A percentile compares a stretch with the other conserved stretches of the same genome.
Evolutionary conservation across 2,888 invertebrate species (phyloP).

Genomic region (Callinectes sapidus): DNA sequence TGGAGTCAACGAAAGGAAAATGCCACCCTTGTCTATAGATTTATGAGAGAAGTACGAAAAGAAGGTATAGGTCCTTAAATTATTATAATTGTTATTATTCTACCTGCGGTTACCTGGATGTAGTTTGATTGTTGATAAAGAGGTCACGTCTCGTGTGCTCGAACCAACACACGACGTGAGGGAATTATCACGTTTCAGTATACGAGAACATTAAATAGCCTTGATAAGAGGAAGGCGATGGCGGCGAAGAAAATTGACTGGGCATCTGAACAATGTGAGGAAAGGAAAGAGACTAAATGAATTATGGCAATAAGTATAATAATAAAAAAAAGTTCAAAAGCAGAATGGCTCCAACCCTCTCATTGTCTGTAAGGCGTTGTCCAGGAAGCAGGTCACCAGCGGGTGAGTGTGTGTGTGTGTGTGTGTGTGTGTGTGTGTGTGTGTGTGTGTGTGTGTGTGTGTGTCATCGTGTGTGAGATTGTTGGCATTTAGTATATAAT

Average conservation of each 20-base stretch:
- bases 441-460: conserved; percentile 65
- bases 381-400: not conserved
- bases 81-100: no score
- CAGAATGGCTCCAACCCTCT: not conserved
- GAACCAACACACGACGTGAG: not conserved
- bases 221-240: not conserved
- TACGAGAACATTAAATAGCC: not conserved
- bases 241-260: not conserved
- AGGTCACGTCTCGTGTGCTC: not conserved
- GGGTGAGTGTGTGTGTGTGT: conserved; percentile 4
- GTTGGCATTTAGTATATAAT: no score
- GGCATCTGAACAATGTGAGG: not conserved
- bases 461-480: conserved; percentile 50
- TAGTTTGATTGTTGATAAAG: not conserved
- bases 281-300: not conserved
- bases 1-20: not conserved
- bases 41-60: no score
- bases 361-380: not conserved
- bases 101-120: not conserved
- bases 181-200: not conserved
- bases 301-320: not conserved
- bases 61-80: no score
- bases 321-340: not conserved
- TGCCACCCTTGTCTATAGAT: not conserved
- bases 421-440: conserved; percentile 59